A percentile compares a stretch with the other conserved stretches of the same genome.
Evolutionary conservation across 2,113 vertebrate species (phyloP).

Genomic region (Elephantulus edwardii): DNA sequence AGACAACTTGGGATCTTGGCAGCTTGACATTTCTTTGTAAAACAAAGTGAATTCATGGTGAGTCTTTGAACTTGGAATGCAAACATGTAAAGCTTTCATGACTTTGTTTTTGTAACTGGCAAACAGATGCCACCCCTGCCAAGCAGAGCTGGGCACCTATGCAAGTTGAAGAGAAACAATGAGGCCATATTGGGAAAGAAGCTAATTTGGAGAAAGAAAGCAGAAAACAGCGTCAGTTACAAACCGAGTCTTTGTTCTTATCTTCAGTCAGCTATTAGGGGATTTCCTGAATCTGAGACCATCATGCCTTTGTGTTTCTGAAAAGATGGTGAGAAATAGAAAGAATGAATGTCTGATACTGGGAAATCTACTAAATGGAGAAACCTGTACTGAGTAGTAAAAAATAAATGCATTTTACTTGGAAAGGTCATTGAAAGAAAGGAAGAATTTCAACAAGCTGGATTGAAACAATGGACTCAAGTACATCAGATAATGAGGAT

Average conservation of each 20-base stretch:
- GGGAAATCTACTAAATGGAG: conserved; percentile 2
- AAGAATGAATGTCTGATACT: not conserved
- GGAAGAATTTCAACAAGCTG: no score
- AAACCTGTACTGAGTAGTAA: not conserved
- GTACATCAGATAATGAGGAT: no score
- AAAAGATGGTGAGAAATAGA: not conserved
- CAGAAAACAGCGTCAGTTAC: conserved; percentile 34
- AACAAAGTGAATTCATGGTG: conserved; percentile 67
- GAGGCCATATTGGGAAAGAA: not conserved
- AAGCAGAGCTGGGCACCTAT: conserved; percentile 33
- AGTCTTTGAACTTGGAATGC: conserved; percentile 58
- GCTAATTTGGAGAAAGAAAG: conserved; percentile 2
- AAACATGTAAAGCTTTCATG: conserved; percentile 63
- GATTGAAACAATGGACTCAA: no score
- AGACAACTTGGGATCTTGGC: rapidly evolving
- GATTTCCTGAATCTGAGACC: conserved; percentile 62
- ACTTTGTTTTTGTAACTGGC: conserved; percentile 67
- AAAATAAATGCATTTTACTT: no score
- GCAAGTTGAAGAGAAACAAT: conserved; percentile 53
- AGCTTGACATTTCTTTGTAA: conserved; percentile 42
- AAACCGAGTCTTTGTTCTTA: conserved; percentile 32
- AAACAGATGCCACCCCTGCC: conserved; percentile 37
- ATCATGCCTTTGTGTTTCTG: conserved; percentile 63
- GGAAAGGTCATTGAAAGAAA: no score
- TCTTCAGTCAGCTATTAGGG: conserved; percentile 46